phyloP scores from a whole-genome alignment of 1,140 invertebrate genomes.

The Calosoma granatense region DNA sequence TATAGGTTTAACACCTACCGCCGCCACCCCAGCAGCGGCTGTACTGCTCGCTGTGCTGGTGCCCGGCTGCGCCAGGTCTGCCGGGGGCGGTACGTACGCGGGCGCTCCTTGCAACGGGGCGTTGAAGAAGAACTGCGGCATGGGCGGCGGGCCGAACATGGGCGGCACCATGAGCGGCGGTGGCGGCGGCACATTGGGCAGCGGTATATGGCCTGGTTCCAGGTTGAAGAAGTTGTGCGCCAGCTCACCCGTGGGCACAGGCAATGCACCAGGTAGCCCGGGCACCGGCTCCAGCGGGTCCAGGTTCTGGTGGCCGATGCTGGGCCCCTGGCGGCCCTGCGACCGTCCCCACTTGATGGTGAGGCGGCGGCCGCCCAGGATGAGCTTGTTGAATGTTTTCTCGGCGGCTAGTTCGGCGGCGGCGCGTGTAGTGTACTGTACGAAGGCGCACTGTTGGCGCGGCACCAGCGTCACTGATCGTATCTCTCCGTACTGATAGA shows the following conservation, averaged over 20 bases:
- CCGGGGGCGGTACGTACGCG: constrained; percentile 43
- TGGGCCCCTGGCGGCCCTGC: constrained; percentile 44
- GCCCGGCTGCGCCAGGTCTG: constrained; percentile 34
- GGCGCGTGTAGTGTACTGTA: constrained; percentile 85
- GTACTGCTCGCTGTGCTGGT: constrained; percentile 36
- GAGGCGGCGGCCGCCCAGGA: constrained; percentile 72
- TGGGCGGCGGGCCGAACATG: constrained; percentile 35
- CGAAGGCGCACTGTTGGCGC: constrained; percentile 95
- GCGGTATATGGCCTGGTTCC: constrained; percentile 41
- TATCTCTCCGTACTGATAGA: constrained; percentile 99
- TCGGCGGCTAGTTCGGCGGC: constrained; percentile 92
- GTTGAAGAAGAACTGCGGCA: constrained; percentile 51
- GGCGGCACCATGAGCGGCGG: constrained; percentile 45
- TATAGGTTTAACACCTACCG: constrained; percentile 35
- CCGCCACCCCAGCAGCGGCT: constrained; percentile 24
- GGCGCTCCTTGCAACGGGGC: constrained; percentile 39
- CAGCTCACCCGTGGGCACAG: constrained; percentile 63
- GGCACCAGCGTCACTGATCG: constrained; percentile 83
- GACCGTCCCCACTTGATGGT: constrained; percentile 97
- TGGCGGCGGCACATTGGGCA: constrained; percentile 40
- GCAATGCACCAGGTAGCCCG: constrained; percentile 71
- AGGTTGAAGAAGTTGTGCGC: constrained; percentile 78
- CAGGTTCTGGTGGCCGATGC: constrained; percentile 23
- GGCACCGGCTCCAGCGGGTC: constrained; percentile 71
- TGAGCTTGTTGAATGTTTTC: constrained; percentile 92